Evolutionary conservation across 2,113 vertebrate genomes (phyloP).

Genomic region (Pontoporia blainvillei): DNA sequence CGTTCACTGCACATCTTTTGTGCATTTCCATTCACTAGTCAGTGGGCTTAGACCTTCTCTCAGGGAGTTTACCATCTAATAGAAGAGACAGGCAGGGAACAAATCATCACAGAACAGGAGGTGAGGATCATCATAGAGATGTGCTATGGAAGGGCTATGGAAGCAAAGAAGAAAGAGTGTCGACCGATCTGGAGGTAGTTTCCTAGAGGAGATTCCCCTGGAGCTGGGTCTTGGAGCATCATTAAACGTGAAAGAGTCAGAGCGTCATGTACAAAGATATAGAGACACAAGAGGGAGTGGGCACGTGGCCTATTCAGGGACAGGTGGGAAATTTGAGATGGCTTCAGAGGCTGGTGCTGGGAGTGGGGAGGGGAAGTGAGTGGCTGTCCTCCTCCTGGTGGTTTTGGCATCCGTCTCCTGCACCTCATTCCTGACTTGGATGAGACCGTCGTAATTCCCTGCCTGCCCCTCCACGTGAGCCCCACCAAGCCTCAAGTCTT

Average conservation of each 20-base stretch:
- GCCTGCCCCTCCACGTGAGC: background rate
- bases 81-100: background rate
- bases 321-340: background rate
- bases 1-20: background rate
- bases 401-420: background rate
- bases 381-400: background rate
- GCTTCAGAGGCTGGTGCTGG: background rate
- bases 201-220: background rate
- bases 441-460: background rate
- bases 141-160: background rate
- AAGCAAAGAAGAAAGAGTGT: background rate
- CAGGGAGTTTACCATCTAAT: background rate
- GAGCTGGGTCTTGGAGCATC: background rate
- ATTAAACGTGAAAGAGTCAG: background rate
- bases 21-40: background rate
- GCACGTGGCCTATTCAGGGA: background rate
- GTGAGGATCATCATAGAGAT: background rate
- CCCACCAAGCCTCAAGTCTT: background rate
- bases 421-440: background rate
- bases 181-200: background rate
- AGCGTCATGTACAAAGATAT: background rate
- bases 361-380: background rate
- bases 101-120: background rate
- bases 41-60: background rate
- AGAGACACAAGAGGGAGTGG: background rate